These are phyloP conservation scores for Platyura marginata DNA, from an alignment of 1,140 invertebrate genomes.

Conservation along the genomic window DNA sequence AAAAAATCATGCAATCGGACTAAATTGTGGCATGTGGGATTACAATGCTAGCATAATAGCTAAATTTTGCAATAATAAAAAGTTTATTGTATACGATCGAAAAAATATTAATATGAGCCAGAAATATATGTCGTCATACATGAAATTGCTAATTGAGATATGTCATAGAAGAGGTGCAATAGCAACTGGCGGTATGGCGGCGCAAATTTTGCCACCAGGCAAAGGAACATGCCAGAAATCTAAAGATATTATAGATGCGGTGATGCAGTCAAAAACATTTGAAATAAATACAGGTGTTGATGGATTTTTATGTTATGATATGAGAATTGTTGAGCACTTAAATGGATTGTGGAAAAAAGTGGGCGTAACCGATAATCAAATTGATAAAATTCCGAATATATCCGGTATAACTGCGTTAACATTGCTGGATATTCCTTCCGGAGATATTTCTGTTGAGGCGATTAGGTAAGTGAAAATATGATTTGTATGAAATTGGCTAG, in stretches of 20 bases:
- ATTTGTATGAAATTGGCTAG: background rate
- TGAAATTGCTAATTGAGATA: slow-evolving; percentile 36
- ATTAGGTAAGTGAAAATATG: slow-evolving; percentile 17
- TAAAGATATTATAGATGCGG: slow-evolving; percentile 22
- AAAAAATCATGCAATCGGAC: slow-evolving; percentile 42
- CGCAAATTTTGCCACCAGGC: slow-evolving; percentile 30
- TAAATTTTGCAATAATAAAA: slow-evolving; percentile 38
- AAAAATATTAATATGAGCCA: slow-evolving; percentile 45
- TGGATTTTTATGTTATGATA: slow-evolving; percentile 52
- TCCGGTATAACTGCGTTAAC: slow-evolving; percentile 19
- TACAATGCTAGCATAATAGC: slow-evolving; percentile 52
- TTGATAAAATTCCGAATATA: slow-evolving; percentile 17
- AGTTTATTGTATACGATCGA: slow-evolving; percentile 46
- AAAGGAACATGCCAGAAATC: slow-evolving; percentile 19
- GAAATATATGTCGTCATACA: slow-evolving; percentile 41
- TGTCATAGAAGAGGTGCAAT: slow-evolving; percentile 40
- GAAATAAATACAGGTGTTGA: slow-evolving; percentile 43
- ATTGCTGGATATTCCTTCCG: slow-evolving; percentile 38
- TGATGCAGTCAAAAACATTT: slow-evolving; percentile 30
- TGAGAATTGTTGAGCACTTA: slow-evolving; percentile 33
- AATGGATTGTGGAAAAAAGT: slow-evolving; percentile 30
- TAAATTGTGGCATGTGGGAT: slow-evolving; percentile 63
- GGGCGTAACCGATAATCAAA: slow-evolving; percentile 25
- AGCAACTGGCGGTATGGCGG: slow-evolving; percentile 54
- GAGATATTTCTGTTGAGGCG: slow-evolving; percentile 36